Evolutionary conservation across 2,797 vertebrate genomes (phyloP), one percentile per base, ranked within the genome.

Genomic region (Bryconaethiops microstoma): DNA sequence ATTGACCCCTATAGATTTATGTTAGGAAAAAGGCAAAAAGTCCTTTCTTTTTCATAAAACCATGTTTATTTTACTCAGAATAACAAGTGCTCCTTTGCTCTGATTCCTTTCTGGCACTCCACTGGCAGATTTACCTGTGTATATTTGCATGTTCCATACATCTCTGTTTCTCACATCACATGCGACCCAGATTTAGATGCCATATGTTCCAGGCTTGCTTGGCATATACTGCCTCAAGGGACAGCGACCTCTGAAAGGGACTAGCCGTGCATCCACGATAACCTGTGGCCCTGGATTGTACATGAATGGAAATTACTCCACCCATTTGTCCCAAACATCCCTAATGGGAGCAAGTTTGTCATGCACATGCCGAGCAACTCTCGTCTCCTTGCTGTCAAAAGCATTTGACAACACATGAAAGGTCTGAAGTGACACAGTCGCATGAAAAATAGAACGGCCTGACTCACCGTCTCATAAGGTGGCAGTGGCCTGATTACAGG

Each of bases 101-200:
- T 70, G 68, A n/a, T 71, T 71, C 3, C 13, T 63, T 19, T n/a
- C 55, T 39, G 75, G 19, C 0, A 6, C n/a, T 40, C 13, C 62
- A 2, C 21, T 4, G 17, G 16, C 7, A 14, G 19, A 7, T 4
- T 64, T 35, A 5, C 16, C 17, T 5, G 2, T 21, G 60, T 54
- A 65, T 7, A 65, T 29, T 42, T 76, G 74, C 45, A 54, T 54
- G 59, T 76, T 76, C n/a, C 29, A 55, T n/a, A 64, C 35, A 55
- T 67, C 55, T 13, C 48, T 77, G 13, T 19, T 52, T 9, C 10
- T 40, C 8, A 12, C 19, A 42, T 67, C 39, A 55, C 50, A 77
- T 54, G 19, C 63, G 14, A 35, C 12, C 29, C 14, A 54, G 7
- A 67, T 55, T 42, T 65, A 54, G 6, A 55, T 48, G 4, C 7